These are phyloP conservation scores for Enteromius thamalakanensis DNA, from an alignment of 2,797 vertebrate species.

Conservation along the genomic window DNA sequence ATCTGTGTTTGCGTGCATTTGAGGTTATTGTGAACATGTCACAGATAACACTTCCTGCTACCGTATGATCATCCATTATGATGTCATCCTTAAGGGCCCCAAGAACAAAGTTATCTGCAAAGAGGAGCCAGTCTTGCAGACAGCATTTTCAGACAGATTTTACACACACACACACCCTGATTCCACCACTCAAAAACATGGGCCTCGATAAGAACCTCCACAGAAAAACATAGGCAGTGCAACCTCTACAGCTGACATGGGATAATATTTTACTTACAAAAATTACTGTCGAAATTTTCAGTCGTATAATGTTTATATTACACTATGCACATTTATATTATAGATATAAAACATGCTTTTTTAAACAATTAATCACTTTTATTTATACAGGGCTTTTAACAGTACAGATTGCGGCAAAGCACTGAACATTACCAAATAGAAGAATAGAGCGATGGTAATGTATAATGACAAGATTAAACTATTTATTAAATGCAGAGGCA, in stretches of 20 bases:
- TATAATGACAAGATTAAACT: too few species aligned
- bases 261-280: neutral
- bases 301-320: neutral
- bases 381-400: too few species aligned
- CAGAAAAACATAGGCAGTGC: constrained; percentile 6
- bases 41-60: constrained; percentile 73
- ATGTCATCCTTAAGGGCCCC: constrained; percentile 72
- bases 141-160: constrained; percentile 60
- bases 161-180: constrained; percentile 61
- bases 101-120: constrained; percentile 77
- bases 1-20: constrained; percentile 23
- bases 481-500: too few species aligned
- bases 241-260: neutral
- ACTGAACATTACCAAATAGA: too few species aligned
- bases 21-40: constrained; percentile 52
- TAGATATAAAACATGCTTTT: too few species aligned
- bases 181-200: constrained; percentile 62
- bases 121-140: constrained; percentile 63
- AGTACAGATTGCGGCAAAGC: too few species aligned
- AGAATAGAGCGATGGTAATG: too few species aligned
- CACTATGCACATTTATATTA: too few species aligned
- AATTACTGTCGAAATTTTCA: neutral
- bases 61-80: constrained; percentile 73
- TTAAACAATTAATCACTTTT: too few species aligned
- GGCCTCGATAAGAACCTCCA: constrained; percentile 43